A percentile compares a stretch with the other conserved stretches of the same genome.
phyloP scores from a whole-genome alignment of 1,140 invertebrate genomes.

The Bacillus rossius region DNA sequence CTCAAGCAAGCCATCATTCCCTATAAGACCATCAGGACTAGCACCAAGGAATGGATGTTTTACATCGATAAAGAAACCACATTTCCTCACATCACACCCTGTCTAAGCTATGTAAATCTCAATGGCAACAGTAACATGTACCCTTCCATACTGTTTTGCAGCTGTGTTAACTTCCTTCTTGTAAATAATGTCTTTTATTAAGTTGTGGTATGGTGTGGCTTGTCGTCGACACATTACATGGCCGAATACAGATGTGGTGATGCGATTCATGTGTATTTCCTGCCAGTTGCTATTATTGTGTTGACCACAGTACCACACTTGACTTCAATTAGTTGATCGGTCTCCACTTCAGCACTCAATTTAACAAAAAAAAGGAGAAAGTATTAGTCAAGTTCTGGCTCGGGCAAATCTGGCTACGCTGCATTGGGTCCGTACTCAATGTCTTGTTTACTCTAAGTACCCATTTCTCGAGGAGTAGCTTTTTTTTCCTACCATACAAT shows the following conservation, averaged over 20 bases:
- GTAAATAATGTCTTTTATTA: neutral
- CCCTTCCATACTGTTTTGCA: neutral
- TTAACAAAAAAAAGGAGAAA: neutral
- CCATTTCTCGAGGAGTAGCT: neutral
- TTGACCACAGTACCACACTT: neutral
- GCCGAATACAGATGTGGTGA: neutral
- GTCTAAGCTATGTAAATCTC: neutral
- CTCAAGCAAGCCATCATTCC: slow-evolving; percentile 22
- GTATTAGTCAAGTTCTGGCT: neutral
- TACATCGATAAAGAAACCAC: neutral
- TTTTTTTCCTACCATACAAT: neutral
- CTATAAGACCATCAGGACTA: slow-evolving; percentile 25
- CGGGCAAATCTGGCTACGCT: neutral
- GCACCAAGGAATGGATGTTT: slow-evolving; percentile 15
- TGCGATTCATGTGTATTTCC: neutral
- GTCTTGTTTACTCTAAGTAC: neutral
- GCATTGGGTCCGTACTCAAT: neutral
- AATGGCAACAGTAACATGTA: neutral
- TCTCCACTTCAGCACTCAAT: neutral
- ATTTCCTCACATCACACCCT: neutral
- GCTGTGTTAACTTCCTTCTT: neutral
- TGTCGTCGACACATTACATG: neutral
- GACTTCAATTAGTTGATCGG: neutral
- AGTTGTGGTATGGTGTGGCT: neutral
- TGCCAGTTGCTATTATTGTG: neutral